Evolutionary conservation across 2,888 invertebrate genomes (phyloP).

Genomic region (Clanis bilineata): DNA sequence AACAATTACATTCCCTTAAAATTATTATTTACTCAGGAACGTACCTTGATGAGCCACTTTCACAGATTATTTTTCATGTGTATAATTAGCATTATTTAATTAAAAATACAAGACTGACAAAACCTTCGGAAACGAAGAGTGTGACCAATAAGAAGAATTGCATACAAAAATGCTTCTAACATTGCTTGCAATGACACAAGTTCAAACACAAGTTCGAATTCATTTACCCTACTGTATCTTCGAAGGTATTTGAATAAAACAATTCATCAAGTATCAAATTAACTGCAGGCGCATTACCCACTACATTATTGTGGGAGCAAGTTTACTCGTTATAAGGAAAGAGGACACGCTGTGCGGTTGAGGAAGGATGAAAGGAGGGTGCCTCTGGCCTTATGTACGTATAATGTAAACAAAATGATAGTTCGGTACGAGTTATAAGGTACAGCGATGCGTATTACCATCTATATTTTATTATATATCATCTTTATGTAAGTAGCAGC

Average conservation of each 20-base stretch:
- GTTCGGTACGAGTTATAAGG: constrained; percentile 19
- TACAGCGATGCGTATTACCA: neutral
- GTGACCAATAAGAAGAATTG: no score
- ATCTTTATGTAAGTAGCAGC: no score
- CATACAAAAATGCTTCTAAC: neutral
- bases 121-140: no score
- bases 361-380: constrained; percentile 42
- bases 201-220: neutral
- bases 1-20: no score
- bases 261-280: constrained; percentile 46
- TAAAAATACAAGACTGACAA: no score
- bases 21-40: no score
- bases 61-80: no score
- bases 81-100: no score
- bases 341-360: constrained; percentile 48
- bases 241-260: constrained; percentile 26
- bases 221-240: neutral
- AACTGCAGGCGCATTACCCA: constrained; percentile 43
- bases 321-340: constrained; percentile 53
- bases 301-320: constrained; percentile 42
- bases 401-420: constrained; percentile 39
- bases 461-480: no score
- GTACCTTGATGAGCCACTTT: no score
- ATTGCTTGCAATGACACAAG: neutral
- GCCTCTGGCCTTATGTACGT: constrained; percentile 36